phyloP scores from a whole-genome alignment of 1,140 invertebrate genomes.

The Elysia chlorotica region DNA sequence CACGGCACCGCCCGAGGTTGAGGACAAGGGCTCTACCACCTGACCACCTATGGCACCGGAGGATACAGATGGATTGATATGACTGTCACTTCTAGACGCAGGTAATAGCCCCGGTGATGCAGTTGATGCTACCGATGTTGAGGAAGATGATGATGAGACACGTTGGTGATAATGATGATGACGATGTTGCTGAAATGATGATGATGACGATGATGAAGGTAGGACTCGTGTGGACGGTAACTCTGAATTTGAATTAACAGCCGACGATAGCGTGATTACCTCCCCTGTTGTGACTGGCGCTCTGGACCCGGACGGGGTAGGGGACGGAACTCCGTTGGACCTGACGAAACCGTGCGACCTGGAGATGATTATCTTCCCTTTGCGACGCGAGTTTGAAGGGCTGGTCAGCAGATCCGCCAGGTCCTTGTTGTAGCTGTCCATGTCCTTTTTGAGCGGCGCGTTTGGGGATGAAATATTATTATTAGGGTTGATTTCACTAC shows the following conservation, averaged over 20 bases:
- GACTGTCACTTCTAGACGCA: neutral
- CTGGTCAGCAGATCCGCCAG: no score
- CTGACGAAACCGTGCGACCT: no score
- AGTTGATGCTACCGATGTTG: neutral
- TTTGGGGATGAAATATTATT: no score
- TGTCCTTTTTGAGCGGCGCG: no score
- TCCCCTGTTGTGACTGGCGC: constrained; percentile 17
- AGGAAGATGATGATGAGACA: neutral
- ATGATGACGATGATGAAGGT: neutral
- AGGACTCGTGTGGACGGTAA: neutral
- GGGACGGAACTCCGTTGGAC: no score
- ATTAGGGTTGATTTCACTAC: no score
- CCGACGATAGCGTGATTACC: neutral
- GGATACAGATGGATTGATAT: neutral
- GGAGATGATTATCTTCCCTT: no score
- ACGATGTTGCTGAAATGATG: neutral
- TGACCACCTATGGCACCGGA: no score
- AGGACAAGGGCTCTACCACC: no score
- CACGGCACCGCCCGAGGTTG: neutral
- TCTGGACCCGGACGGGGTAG: neutral
- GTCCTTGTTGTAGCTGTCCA: no score
- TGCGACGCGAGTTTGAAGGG: no score
- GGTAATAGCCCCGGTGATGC: neutral
- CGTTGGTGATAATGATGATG: neutral
- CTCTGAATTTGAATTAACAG: neutral